These are phyloP conservation scores for Nasonia vitripennis DNA, from an alignment of 1,140 invertebrate genomes.

Conservation along the genomic window DNA sequence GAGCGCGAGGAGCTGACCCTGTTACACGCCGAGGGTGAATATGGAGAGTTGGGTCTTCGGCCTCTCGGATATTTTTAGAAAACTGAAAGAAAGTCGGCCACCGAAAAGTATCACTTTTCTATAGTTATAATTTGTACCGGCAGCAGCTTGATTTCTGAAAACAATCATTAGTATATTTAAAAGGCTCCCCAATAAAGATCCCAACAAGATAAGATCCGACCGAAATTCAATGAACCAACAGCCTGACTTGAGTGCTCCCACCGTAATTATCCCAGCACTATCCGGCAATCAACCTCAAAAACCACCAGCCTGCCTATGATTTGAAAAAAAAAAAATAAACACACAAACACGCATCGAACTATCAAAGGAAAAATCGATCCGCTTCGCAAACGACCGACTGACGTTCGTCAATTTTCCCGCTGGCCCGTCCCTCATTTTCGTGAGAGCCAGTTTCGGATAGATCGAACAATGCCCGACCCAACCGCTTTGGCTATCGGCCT, in stretches of 20 bases:
- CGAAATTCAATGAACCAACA: too few relatives aligned
- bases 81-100: not conserved
- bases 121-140: too few relatives aligned
- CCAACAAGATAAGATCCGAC: too few relatives aligned
- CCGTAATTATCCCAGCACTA: too few relatives aligned
- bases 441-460: conserved; percentile 22
- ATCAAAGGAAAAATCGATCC: conserved; percentile 21
- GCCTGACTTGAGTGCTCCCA: too few relatives aligned
- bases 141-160: too few relatives aligned
- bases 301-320: too few relatives aligned
- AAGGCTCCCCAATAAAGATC: too few relatives aligned
- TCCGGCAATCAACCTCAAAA: too few relatives aligned
- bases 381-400: not conserved
- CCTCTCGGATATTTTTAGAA: not conserved
- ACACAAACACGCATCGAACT: not conserved
- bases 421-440: conserved; percentile 41
- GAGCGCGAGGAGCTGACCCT: not conserved
- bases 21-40: not conserved
- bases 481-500: conserved; percentile 36
- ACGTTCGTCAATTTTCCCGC: conserved; percentile 37
- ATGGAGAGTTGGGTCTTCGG: not conserved
- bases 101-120: too few relatives aligned
- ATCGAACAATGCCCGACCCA: conserved; percentile 37
- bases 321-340: not conserved
- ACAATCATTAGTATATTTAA: too few relatives aligned